Evolutionary conservation across 2,113 vertebrate species (phyloP).

Genomic region (Mustela lutreola): DNA sequence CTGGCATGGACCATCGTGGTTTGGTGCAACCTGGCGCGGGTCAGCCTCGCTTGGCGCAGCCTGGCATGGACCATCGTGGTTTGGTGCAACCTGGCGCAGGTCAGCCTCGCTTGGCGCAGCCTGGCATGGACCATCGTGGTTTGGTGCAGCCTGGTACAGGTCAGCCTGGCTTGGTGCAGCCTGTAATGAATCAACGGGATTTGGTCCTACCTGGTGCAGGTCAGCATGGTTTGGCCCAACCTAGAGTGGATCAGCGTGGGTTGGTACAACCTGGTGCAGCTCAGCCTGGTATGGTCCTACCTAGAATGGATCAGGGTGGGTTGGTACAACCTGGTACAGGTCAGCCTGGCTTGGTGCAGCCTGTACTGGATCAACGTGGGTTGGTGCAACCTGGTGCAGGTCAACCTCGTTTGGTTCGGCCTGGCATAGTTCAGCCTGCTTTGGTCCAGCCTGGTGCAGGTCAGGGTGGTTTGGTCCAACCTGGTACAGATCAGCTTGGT

Average conservation of each 20-base stretch:
- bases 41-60: too few species aligned
- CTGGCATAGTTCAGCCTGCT: accelerated
- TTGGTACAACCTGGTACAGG: not conserved
- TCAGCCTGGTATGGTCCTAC: not conserved
- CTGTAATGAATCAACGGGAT: accelerated
- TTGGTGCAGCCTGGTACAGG: too few species aligned
- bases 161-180: too few species aligned
- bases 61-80: too few species aligned
- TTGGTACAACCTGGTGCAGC: not conserved
- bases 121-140: too few species aligned
- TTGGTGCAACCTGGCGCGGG: too few species aligned
- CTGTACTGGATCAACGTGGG: not conserved
- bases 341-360: not conserved
- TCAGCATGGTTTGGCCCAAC: accelerated
- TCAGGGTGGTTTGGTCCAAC: not conserved
- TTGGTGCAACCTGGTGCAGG: too few species aligned
- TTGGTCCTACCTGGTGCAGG: too few species aligned
- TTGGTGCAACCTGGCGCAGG: too few species aligned
- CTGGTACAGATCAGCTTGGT: not conserved
- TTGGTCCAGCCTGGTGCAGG: not conserved
- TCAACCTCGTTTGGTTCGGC: not conserved
- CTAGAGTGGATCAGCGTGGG: accelerated
- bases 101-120: too few species aligned
- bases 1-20: too few species aligned
- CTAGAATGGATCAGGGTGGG: not conserved